Conservation (phyloP, 2,797 vertebrate genomes). For the Clarias platycephalus region DNA sequence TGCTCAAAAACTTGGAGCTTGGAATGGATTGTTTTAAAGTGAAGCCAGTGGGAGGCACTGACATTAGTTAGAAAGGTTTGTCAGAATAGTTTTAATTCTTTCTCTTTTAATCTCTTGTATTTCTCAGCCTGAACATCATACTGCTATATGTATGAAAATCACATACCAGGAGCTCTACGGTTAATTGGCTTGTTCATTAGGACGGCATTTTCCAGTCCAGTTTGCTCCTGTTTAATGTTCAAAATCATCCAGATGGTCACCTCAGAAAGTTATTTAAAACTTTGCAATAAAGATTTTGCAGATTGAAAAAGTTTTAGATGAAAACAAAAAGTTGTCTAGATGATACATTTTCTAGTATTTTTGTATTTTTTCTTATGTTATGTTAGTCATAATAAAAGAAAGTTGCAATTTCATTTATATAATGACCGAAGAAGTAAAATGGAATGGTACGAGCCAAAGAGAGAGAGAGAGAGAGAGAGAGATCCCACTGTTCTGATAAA, state of each 20-base stretch:
- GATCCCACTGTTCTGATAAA: constrained; percentile 57
- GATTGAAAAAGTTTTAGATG: neutral
- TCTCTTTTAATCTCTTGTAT: constrained; percentile 23
- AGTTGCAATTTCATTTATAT: neutral
- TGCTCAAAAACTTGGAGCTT: constrained; percentile 32
- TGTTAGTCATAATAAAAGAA: neutral
- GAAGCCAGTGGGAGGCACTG: constrained; percentile 59
- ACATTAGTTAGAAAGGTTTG: constrained; percentile 54
- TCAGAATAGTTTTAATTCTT: constrained; percentile 50
- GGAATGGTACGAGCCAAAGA: neutral
- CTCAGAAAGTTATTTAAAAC: neutral
- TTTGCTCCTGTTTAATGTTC: constrained; percentile 20
- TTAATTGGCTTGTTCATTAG: constrained; percentile 57
- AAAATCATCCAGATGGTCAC: constrained; percentile 38
- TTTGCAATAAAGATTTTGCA: neutral
- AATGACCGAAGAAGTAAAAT: neutral
- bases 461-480: constrained; percentile 14
- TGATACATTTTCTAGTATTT: neutral
- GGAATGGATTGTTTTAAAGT: constrained; percentile 23
- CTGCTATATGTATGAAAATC: constrained; percentile 16
- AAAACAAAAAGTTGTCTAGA: neutral
- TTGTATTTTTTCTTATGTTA: neutral
- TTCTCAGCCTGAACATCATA: constrained; percentile 26
- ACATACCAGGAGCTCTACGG: constrained; percentile 28
- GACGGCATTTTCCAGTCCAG: neutral